These are phyloP conservation scores for Palythoa caribaeorum DNA, from an alignment of 92 coral and sea anemone genomes.

Conservation along the genomic window DNA sequence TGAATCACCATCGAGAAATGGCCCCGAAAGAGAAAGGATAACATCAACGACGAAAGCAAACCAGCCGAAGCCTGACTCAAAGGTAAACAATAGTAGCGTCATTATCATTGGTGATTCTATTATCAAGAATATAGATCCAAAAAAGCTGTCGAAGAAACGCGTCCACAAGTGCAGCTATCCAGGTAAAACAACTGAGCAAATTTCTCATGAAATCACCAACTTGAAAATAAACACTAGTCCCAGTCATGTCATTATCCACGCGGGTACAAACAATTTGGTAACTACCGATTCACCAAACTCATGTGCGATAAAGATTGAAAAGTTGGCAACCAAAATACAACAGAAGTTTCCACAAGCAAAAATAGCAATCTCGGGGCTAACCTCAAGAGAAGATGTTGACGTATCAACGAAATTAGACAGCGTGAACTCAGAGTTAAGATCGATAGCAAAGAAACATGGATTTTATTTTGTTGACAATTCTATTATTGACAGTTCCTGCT, in stretches of 20 bases:
- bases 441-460: not conserved
- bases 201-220: slow-evolving; percentile 9
- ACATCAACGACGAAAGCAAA: slow-evolving; percentile 20
- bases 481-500: slow-evolving; percentile 4
- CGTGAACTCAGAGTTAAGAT: slow-evolving; percentile 41
- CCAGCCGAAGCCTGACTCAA: slow-evolving; percentile 10
- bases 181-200: slow-evolving; percentile 57
- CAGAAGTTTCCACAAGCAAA: slow-evolving; percentile 53
- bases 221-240: slow-evolving; percentile 28
- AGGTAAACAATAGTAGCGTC: not conserved
- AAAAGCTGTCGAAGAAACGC: slow-evolving; percentile 48
- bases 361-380: slow-evolving; percentile 67
- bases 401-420: slow-evolving; percentile 15
- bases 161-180: slow-evolving; percentile 60
- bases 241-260: slow-evolving; percentile 60
- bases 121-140: slow-evolving; percentile 61
- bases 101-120: slow-evolving; percentile 55
- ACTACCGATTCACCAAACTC: slow-evolving; percentile 44
- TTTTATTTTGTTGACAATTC: slow-evolving; percentile 33
- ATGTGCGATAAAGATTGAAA: slow-evolving; percentile 51
- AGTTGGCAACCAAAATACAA: slow-evolving; percentile 37
- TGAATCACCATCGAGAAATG: slow-evolving; percentile 17
- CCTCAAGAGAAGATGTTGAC: slow-evolving; percentile 46
- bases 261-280: slow-evolving; percentile 58
- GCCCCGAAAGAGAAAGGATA: not conserved